Evolutionary conservation across 2,113 vertebrate genomes (phyloP).

Genomic region (Microtus ochrogaster): DNA sequence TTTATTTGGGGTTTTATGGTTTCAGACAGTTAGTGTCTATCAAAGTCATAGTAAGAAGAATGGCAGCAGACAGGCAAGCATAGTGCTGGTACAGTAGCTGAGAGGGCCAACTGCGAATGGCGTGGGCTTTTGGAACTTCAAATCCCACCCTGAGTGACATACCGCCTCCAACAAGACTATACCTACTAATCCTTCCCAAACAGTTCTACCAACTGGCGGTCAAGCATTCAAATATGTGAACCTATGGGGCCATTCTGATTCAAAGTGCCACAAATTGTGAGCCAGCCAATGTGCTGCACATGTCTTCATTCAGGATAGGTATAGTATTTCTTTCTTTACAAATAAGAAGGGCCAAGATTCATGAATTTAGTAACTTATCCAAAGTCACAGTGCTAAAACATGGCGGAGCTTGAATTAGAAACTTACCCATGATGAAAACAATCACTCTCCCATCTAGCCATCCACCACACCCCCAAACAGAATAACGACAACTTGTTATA

Average conservation of each 20-base stretch:
- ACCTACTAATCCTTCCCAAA: not conserved
- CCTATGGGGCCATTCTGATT: not conserved
- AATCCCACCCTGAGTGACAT: not conserved
- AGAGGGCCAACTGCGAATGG: not conserved
- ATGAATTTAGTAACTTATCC: not conserved
- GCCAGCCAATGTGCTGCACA: not conserved
- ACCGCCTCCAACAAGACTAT: not conserved
- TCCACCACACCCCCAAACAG: not conserved
- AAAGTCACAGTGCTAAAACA: not conserved
- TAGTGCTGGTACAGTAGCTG: not conserved
- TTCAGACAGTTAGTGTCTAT: not conserved
- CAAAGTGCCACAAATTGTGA: not conserved
- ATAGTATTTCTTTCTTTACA: not conserved
- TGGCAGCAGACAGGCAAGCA: not conserved
- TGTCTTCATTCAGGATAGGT: not conserved
- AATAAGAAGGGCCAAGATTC: not conserved
- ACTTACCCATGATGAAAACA: not conserved
- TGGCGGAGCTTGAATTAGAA: not conserved
- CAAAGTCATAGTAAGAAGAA: not conserved
- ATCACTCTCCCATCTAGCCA: not conserved
- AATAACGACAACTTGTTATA: not conserved
- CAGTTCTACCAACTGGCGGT: not conserved
- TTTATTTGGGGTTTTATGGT: not conserved
- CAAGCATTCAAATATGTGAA: not conserved
- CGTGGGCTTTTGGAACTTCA: not conserved